Conservation (phyloP, 1,140 invertebrate species). For the Diprion similis region DNA sequence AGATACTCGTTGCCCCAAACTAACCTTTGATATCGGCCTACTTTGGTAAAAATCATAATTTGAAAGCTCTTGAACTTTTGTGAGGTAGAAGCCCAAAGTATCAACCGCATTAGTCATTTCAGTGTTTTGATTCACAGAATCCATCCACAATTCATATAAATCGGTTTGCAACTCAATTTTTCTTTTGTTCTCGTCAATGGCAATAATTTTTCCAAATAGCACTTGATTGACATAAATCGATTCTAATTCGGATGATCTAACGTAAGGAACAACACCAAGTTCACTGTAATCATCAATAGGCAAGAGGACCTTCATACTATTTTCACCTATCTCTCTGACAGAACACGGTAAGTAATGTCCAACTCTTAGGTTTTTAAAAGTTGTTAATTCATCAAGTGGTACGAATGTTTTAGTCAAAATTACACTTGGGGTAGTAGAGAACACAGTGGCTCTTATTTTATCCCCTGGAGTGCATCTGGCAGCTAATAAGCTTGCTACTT, state of each 20-base stretch:
- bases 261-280: slow-evolving; percentile 33
- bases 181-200: slow-evolving; percentile 32
- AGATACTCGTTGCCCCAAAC: slow-evolving; percentile 45
- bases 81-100: slow-evolving; percentile 43
- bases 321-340: slow-evolving; percentile 33
- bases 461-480: slow-evolving; percentile 39
- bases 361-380: slow-evolving; percentile 37
- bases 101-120: slow-evolving; percentile 41
- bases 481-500: slow-evolving; percentile 42
- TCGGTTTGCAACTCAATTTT: slow-evolving; percentile 34
- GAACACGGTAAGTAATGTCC: slow-evolving; percentile 47
- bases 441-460: slow-evolving; percentile 43
- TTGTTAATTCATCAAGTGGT: slow-evolving; percentile 24
- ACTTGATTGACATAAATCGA: slow-evolving; percentile 40
- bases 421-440: slow-evolving; percentile 42
- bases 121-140: slow-evolving; percentile 24
- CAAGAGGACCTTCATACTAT: slow-evolving; percentile 39
- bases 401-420: slow-evolving; percentile 44
- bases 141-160: slow-evolving; percentile 37
- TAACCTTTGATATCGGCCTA: slow-evolving; percentile 38
- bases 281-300: slow-evolving; percentile 38
- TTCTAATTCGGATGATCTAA: slow-evolving; percentile 34
- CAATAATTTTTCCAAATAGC: slow-evolving; percentile 42
- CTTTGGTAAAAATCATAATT: slow-evolving; percentile 36
- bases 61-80: slow-evolving; percentile 43